These are phyloP conservation scores for Pholis gunnellus DNA, from an alignment of 2,113 vertebrate species.

Conservation along the genomic window DNA sequence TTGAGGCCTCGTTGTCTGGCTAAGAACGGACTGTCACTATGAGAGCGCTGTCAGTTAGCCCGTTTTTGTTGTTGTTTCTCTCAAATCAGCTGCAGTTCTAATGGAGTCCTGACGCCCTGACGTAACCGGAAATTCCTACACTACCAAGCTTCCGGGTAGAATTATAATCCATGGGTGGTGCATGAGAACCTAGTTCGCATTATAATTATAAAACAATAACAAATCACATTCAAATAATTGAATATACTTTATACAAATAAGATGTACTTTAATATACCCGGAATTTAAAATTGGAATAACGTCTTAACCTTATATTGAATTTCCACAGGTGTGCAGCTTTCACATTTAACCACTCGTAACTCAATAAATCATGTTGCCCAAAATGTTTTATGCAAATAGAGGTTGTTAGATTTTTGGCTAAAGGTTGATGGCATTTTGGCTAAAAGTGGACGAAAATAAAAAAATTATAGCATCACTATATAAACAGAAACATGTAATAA, in stretches of 20 bases:
- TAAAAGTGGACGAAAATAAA: neutral
- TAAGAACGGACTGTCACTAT: constrained; percentile 77
- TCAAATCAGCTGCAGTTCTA: constrained; percentile 89
- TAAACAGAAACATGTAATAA: neutral
- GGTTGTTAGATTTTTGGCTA: neutral
- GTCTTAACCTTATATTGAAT: neutral
- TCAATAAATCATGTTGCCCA: neutral
- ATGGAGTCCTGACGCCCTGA: constrained; percentile 90
- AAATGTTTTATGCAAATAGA: neutral
- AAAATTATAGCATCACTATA: neutral
- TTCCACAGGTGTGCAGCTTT: constrained; percentile 13
- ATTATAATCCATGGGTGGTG: constrained; percentile 77
- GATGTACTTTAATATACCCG: neutral
- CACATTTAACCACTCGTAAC: neutral
- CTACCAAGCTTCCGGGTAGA: constrained; percentile 87
- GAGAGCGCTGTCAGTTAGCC: constrained; percentile 72
- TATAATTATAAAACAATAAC: constrained; percentile 47
- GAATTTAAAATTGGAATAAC: neutral
- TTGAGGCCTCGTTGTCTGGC: constrained; percentile 82
- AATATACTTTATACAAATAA: no score
- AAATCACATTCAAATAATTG: neutral
- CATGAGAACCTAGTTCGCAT: constrained; percentile 60
- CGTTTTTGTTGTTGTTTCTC: constrained; percentile 89
- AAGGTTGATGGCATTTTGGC: neutral
- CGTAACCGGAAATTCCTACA: constrained; percentile 93